Evolutionary conservation across 2,888 invertebrate species (phyloP).

Genomic region (Ormia ochracea): DNA sequence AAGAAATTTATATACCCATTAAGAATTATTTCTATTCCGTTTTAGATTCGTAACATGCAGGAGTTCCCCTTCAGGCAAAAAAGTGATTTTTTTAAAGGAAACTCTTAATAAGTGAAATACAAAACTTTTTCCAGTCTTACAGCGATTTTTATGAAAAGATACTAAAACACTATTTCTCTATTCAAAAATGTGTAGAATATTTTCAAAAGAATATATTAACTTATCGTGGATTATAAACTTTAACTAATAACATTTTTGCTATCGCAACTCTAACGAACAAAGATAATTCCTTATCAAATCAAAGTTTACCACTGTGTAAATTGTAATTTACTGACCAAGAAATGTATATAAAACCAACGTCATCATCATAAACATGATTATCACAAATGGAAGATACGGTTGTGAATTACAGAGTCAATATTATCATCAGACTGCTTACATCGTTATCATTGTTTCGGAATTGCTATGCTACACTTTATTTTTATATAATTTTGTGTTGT

Average conservation of each 20-base stretch:
- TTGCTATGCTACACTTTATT: slow-evolving; percentile 37
- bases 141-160: too few relatives aligned
- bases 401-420: neutral
- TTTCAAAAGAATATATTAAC: neutral
- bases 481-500: neutral
- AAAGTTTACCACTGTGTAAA: slow-evolving; percentile 58
- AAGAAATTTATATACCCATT: too few relatives aligned
- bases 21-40: too few relatives aligned
- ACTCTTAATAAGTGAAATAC: too few relatives aligned
- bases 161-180: neutral
- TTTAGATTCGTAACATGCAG: too few relatives aligned
- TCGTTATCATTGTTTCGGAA: slow-evolving; percentile 14
- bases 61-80: too few relatives aligned
- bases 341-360: slow-evolving; percentile 34
- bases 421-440: neutral
- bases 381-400: neutral
- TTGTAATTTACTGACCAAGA: slow-evolving; percentile 60
- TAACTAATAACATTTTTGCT: slow-evolving; percentile 8
- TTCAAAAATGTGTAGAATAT: neutral
- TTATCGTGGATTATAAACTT: slow-evolving; percentile 16
- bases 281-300: slow-evolving; percentile 61
- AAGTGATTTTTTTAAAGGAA: too few relatives aligned
- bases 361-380: slow-evolving; percentile 26
- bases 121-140: too few relatives aligned
- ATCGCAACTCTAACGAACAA: neutral